These are phyloP conservation scores for Drosophila algonquin DNA, from an alignment of 2,888 invertebrate species.

Conservation along the genomic window DNA sequence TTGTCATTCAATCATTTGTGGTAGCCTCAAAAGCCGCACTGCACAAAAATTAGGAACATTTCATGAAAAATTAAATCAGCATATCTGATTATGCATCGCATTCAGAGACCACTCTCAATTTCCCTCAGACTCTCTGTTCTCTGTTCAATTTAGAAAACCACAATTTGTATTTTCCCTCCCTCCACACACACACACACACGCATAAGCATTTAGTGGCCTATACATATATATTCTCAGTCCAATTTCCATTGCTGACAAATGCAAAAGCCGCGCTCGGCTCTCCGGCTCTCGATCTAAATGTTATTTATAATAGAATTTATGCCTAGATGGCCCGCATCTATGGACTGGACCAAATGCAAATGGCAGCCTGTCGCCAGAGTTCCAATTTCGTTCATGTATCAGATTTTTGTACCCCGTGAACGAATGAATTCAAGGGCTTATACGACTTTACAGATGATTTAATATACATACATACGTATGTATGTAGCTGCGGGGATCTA, in stretches of 20 bases:
- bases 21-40: conserved; percentile 46
- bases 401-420: conserved; percentile 15
- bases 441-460: background rate
- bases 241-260: conserved; percentile 75
- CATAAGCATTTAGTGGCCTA: background rate
- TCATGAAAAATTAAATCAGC: conserved; percentile 58
- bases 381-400: conserved; percentile 55
- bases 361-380: conserved; percentile 61
- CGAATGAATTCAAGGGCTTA: background rate
- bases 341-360: conserved; percentile 62
- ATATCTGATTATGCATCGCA: conserved; percentile 75
- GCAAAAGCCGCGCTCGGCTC: conserved; percentile 59
- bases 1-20: conserved; percentile 39
- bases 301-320: conserved; percentile 78
- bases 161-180: conserved; percentile 63
- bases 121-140: conserved; percentile 9
- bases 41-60: conserved; percentile 38
- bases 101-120: conserved; percentile 23
- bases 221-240: conserved; percentile 47
- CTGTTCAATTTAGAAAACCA: conserved; percentile 73
- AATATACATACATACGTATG: no score
- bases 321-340: conserved; percentile 54
- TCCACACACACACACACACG: conserved; percentile 23
- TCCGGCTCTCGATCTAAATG: conserved; percentile 57
- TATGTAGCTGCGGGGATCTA: background rate